phyloP scores from a whole-genome alignment of 2,113 vertebrate species.

The Sinosuthora webbiana region DNA sequence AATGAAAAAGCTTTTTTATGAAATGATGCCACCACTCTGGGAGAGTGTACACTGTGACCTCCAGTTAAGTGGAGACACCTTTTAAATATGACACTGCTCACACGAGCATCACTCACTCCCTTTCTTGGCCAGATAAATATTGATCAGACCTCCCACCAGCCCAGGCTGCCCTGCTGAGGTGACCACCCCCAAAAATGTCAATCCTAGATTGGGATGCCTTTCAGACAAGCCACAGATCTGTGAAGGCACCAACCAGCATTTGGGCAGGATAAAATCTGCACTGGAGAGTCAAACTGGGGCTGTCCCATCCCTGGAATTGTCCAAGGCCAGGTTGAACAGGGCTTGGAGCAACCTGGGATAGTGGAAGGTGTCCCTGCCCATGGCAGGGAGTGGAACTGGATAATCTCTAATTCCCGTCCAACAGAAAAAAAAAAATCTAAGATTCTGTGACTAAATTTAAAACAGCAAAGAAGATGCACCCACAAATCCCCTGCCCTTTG shows the following conservation, averaged over 20 bases:
- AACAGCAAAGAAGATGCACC: neutral
- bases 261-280: neutral
- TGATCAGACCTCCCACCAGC: neutral
- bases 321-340: neutral
- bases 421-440: neutral
- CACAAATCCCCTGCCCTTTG: neutral
- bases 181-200: neutral
- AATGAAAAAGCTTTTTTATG: slow-evolving; percentile 63
- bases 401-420: neutral
- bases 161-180: neutral
- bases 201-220: neutral
- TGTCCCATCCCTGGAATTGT: neutral
- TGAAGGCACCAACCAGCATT: neutral
- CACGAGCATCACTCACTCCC: neutral
- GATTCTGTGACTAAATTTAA: neutral
- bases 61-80: slow-evolving; percentile 9
- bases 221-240: neutral
- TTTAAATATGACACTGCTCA: neutral
- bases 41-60: neutral
- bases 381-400: neutral
- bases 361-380: neutral
- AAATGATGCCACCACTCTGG: slow-evolving; percentile 29
- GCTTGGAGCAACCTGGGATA: neutral
- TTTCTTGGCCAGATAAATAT: neutral
- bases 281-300: neutral